Conservation (phyloP, 2,797 vertebrate genomes). For the Propithecus deckenii region DNA sequence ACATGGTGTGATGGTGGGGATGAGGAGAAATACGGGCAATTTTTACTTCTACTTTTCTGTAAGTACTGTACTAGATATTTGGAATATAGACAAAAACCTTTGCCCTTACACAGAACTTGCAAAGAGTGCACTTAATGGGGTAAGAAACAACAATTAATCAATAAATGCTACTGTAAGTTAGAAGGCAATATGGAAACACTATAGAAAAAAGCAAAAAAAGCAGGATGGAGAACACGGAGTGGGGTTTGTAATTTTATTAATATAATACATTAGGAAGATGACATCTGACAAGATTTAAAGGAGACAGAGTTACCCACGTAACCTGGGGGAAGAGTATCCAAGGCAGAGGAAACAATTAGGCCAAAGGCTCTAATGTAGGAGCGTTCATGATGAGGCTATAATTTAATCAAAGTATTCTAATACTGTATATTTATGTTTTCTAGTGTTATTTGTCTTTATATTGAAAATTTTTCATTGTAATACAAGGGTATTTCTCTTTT, state of each 20-base stretch:
- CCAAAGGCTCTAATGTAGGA: not conserved
- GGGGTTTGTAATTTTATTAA: not conserved
- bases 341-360: not conserved
- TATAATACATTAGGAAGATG: not conserved
- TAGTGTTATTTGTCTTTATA: not conserved
- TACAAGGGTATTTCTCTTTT: not conserved
- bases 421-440: not conserved
- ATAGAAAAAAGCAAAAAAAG: not conserved
- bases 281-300: not conserved
- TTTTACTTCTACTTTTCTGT: not conserved
- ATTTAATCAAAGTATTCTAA: slow-evolving; percentile 5
- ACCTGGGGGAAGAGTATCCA: not conserved
- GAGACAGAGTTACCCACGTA: not conserved
- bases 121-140: not conserved
- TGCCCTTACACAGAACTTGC: not conserved
- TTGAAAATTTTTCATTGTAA: not conserved
- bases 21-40: not conserved
- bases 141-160: not conserved
- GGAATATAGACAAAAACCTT: not conserved
- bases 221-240: not conserved
- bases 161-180: not conserved
- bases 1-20: not conserved
- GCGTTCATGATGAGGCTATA: not conserved
- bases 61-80: not conserved
- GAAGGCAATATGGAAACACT: not conserved